Base-by-base conservation (phyloP, 1,140 invertebrate genomes). In the Dreissena rostriformis region DNA sequence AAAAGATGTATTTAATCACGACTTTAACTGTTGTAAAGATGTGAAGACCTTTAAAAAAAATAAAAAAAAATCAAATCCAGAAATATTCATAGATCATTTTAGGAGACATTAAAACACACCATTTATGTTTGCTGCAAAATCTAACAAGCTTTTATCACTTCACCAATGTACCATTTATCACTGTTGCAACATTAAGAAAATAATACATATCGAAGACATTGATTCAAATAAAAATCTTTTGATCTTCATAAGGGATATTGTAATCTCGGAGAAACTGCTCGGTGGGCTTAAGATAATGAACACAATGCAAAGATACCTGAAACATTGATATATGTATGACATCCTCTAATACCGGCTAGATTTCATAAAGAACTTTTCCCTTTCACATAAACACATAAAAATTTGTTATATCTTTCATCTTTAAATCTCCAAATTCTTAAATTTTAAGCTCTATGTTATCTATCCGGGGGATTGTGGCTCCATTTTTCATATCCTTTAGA, bases 401-500 rank as follows among this genome's bases (percentile, higher is more conserved):
- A 70, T 66, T 55, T 79, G 22, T 57, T 70, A 70, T 55, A 55
- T 70, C 65, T 79, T 79, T 78, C 61, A 78, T 78, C 57, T 78
- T 78, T 66, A 52, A 65, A 78, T 51, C 75, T 71, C 22, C 63
- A 70, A 79, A 79, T 70, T 79, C 77, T 66, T 70, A 70, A 79
- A 79, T 22, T 70, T 79, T 55, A 79, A 57, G 28, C 63, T 66
- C n/a, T 19, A 24, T 24, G 22, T n/a, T 70, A 52, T 79, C 29
- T 29, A 55, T 39, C 19, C 2, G 57, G n/a, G 39, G 39, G 39
- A 39, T 39, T 39, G 49, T 72, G 70, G 67, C 79, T 55, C 61
- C 79, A 57, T 71, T 81, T 65, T 81, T 81, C 49, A 72, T 51
- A 49, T 26, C 15, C 11, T 17, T 73, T 61, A 49, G 72, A 67